Evolutionary conservation across 2,888 invertebrate species (phyloP), one percentile per base, ranked within the genome.

Genomic region (Volucella inflata): DNA sequence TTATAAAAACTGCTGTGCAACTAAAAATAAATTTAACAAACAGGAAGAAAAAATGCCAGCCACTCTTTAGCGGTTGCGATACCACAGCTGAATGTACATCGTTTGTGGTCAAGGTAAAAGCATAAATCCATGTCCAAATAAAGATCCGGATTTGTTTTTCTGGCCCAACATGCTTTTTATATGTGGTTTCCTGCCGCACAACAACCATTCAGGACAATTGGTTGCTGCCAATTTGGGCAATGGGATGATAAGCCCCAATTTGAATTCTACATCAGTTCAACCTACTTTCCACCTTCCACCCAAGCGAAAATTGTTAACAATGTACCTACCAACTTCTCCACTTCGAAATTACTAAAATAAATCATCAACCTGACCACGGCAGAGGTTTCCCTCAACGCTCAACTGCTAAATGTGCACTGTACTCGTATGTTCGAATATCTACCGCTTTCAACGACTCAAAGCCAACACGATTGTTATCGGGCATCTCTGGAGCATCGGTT

Each of bases 381-480:
- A 55, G 72, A 36, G 57, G 68, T 70, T 53, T n/a, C 17, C 44
- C 17, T 44, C 40, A 16, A 40, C 50, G 75, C 40, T 60, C 70
- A 65, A 59, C 64, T 53, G 53, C 60, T 57, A 40, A n/a, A n/a
- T n/a, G n/a, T 40, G 30, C 67, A 62, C n/a, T n/a, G n/a, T n/a
- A n/a, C n/a, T n/a, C n/a, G n/a, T n/a, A 57, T 55, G 3, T 51
- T 44, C 53, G 46, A 51, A 67, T 53, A 76, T 80, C 55, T 67
- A 64, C 53, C 59, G 75, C 79, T 81, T 81, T 85, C 80, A 64
- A 77, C 85, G 81, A 64, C 57, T 77, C 68, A 64, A 38, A 57
- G 68, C 60, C 72, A 77, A 80, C 85, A 72, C 67, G 80, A 80
- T 77, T 85, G 51, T 67, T 85, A 80, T 85, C 84, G 80, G 71